Evolutionary conservation across 2,113 vertebrate species (phyloP).

Genomic region (Sula dactylatra): DNA sequence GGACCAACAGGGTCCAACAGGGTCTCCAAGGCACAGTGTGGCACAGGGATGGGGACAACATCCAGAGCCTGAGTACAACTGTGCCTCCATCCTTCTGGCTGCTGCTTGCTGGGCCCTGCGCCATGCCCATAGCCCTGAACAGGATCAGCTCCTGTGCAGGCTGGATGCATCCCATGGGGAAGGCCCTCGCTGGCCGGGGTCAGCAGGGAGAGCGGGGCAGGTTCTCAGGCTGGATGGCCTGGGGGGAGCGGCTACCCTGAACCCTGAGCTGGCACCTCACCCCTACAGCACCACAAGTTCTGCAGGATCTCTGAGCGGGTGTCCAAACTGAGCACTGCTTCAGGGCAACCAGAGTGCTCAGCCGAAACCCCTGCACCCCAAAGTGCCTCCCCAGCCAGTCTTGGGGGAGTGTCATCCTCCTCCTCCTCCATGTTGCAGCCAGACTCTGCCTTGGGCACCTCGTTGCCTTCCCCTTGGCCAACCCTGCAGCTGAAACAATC

Average conservation of each 20-base stretch:
- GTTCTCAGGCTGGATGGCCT: not conserved
- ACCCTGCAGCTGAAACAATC: not conserved
- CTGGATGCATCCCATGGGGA: not conserved
- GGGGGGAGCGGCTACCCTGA: not conserved
- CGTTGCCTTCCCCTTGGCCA: not conserved
- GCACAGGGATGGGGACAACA: not conserved
- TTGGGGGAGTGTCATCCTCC: not conserved
- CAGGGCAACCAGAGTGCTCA: not conserved
- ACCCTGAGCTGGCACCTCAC: rapidly evolving
- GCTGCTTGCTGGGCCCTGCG: not conserved
- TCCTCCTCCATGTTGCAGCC: not conserved
- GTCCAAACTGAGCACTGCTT: not conserved
- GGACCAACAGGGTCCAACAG: not conserved
- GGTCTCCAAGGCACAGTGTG: not conserved
- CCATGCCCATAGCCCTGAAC: not conserved
- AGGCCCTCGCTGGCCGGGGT: rapidly evolving
- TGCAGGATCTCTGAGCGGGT: rapidly evolving
- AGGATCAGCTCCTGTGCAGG: not conserved
- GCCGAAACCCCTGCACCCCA: rapidly evolving
- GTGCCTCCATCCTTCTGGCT: not conserved
- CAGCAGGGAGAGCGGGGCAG: no score
- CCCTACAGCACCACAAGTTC: not conserved
- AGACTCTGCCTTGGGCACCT: not conserved
- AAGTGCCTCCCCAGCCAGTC: not conserved
- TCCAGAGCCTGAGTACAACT: no score